Base-by-base conservation (phyloP, 2,888 invertebrate genomes). In the Volucella inanis region DNA sequence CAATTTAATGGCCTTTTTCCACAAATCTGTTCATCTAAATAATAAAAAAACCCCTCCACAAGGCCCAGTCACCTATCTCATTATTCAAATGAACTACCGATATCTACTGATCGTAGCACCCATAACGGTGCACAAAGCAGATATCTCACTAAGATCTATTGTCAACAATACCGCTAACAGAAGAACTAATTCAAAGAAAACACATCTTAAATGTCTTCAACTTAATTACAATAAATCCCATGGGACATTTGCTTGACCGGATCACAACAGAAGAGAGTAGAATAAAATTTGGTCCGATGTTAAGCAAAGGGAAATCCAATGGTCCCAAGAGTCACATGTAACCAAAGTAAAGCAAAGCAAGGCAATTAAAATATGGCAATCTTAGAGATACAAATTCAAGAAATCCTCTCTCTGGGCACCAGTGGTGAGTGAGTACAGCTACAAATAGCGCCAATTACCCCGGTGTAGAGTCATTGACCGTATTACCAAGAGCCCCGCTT, bases 371-470 rank as follows among this genome's bases (percentile, higher is more conserved):
- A 78, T 64, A 55, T 49, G 64, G 62, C 77, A 70, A 31, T 62
- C 31, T n/a, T 43, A 64, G 68, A 70, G 68, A 77, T 52, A 43
- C 38, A 43, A 55, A 52, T 31, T 43, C 57, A 71, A 49, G n/a
- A 65, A 10, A 10, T 15, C 39, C 41, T 12, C 39, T 10, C 59
- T 18, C 57, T 12, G 38, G 12, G 0, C 59, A 47, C 6, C 6
- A 31, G 31, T 31, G 31, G 31, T 31, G 31, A 31, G 31, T 6
- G 31, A 31, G 31, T 31, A 31, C 31, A 6, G 31, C 31, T 50
- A 52, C 49, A 83, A 79, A 83, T 79, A 83, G 50, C 62, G 62
- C 74, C 83, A 83, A 79, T 84, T 75, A 84, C 80, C 43, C 62
- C 31, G 55, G 38, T 8, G 31, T 14, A 49, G 39, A 76, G 84